Base-by-base conservation (phyloP, 2,113 vertebrate species). In the Mesitornis unicolor region DNA sequence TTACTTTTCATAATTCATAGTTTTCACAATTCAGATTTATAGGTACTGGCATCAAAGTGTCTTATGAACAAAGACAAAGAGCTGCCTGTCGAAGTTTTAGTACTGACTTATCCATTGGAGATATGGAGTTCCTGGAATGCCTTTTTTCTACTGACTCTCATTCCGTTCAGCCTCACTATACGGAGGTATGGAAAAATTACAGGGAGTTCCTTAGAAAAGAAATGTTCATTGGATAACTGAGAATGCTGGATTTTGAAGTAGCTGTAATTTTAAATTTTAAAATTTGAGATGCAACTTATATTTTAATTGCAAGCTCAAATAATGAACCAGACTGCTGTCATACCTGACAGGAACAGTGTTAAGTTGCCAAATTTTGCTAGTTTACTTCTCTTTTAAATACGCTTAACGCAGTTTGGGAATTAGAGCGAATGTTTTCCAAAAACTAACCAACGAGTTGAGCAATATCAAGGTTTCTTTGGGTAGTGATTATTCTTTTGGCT, bases 101-200 rank as follows among this genome's bases (percentile, higher is more conserved):
- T 93, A 99, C 99, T 3, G 99, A 99, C 50, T 95, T 99, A 84
- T 98, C 98, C n/a, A 93, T 99, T 53, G 98, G 97, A 26, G 95
- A 98, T 56, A 98, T 99, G 98, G 99, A 99, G 94, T 96, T 99
- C 67, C 76, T 99, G 82, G 99, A 99, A 98, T 99, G 99, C 96
- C 98, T 99, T 28, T 99, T 99, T 92, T 98, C 99, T 18, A 99
- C 98, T 38, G 99, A 99, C 73, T 97, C 92, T 73, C 96, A 90
- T 53, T 95, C 97, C 86, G 54, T 97, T 69, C 97, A 98, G 75
- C 98, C 98, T 87, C 99, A 99, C 64, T 99, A 99, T 94, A 99
- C 99, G 53, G 99, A 99, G 99, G 99, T 99, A 96, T 92, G 31
- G 54, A 16, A 69, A 69, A n/a, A 83, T 35, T 18, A 25, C 7